Conservation (phyloP, 2,888 invertebrate species). For the Aspidapion aeneum region DNA sequence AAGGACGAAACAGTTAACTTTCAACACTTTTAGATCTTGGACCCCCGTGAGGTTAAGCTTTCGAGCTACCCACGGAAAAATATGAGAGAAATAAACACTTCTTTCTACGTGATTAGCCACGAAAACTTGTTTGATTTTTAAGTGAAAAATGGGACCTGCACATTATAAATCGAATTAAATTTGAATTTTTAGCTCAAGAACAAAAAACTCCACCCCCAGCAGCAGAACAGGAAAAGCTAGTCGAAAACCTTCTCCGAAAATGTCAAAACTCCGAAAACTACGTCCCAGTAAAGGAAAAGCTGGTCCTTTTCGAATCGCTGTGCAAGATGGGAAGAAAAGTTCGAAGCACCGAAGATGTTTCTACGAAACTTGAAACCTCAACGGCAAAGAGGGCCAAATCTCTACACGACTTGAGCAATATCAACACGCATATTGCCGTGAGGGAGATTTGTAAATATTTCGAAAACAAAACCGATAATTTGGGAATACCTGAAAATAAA, state of each 20-base stretch:
- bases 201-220: background rate
- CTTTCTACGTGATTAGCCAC: too few species aligned
- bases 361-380: conserved; percentile 44
- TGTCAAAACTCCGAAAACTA: conserved; percentile 60
- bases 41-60: too few species aligned
- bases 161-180: too few species aligned
- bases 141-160: too few species aligned
- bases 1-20: too few species aligned
- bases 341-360: conserved; percentile 62
- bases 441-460: conserved; percentile 69
- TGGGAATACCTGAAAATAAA: background rate
- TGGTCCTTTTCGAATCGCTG: conserved; percentile 66
- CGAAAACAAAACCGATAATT: conserved; percentile 49
- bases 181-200: background rate
- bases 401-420: conserved; percentile 58
- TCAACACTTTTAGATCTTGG: too few species aligned
- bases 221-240: conserved; percentile 43
- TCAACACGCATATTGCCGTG: conserved; percentile 51
- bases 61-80: too few species aligned
- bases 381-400: conserved; percentile 60
- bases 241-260: conserved; percentile 51
- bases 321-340: conserved; percentile 60
- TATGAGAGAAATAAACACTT: too few species aligned
- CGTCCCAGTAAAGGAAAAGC: conserved; percentile 67
- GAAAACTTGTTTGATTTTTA: too few species aligned